A percentile compares a stretch with the other conserved stretches of the same genome.
phyloP scores from a whole-genome alignment of 2,113 vertebrate genomes.

The Petromus typicus region DNA sequence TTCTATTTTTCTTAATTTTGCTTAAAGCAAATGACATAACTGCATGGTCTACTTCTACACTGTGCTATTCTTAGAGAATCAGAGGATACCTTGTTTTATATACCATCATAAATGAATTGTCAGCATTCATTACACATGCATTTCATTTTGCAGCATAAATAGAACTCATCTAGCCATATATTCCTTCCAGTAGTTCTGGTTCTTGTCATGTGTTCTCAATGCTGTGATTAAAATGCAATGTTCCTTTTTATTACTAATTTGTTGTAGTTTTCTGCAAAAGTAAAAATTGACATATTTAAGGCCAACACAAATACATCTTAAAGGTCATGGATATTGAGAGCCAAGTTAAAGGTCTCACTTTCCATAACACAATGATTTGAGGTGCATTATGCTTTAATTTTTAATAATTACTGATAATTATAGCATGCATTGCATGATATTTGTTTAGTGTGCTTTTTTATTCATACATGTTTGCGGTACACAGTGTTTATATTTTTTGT shows the following conservation, averaged over 20 bases:
- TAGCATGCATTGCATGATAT: neutral
- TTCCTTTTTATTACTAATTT: constrained; percentile 36
- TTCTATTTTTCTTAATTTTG: neutral
- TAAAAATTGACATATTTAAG: neutral
- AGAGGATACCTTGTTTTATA: neutral
- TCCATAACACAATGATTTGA: neutral
- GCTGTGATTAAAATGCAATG: constrained; percentile 20
- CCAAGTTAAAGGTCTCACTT: neutral
- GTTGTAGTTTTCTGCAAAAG: neutral
- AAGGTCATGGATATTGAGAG: neutral
- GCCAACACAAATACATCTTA: neutral
- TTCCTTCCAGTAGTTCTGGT: neutral
- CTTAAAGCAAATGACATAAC: neutral
- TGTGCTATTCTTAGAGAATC: neutral
- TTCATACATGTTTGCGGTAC: neutral
- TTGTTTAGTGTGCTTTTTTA: neutral
- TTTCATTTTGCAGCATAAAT: neutral
- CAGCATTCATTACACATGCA: neutral
- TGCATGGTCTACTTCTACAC: neutral
- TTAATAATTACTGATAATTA: constrained; percentile 21
- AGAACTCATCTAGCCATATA: neutral
- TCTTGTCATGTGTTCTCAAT: neutral
- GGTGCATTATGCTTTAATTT: neutral
- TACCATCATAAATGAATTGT: neutral
- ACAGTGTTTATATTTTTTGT: too few species aligned